These are phyloP conservation scores for Dorcus parallelipipedus DNA, from an alignment of 2,888 invertebrate genomes.

Conservation along the genomic window DNA sequence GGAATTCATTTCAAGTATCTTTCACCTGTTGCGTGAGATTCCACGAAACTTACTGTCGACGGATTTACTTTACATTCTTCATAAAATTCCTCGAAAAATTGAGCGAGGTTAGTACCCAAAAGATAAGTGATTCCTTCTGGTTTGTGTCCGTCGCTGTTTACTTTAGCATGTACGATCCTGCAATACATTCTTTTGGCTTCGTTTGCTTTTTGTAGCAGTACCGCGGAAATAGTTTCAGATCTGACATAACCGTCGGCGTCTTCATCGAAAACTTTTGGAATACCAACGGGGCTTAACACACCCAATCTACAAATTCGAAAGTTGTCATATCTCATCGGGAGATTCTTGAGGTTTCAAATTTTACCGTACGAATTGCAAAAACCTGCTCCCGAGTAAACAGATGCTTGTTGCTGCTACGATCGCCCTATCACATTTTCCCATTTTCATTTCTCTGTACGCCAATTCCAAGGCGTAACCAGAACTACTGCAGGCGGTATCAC, in stretches of 20 bases:
- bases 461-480: too few relatives aligned
- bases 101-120: conserved; percentile 55
- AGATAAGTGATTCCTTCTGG: conserved; percentile 46
- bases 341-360: too few relatives aligned
- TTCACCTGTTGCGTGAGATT: conserved; percentile 57
- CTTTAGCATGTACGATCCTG: conserved; percentile 38
- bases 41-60: conserved; percentile 69
- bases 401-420: too few relatives aligned
- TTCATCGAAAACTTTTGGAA: conserved; percentile 88
- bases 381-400: too few relatives aligned
- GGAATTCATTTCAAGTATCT: conserved; percentile 27
- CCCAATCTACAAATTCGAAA: conserved; percentile 49
- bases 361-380: too few relatives aligned
- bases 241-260: conserved; percentile 78
- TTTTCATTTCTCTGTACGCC: too few relatives aligned
- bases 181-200: conserved; percentile 51
- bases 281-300: conserved; percentile 79
- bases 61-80: conserved; percentile 70
- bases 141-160: conserved; percentile 45
- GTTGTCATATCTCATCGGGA: too few relatives aligned
- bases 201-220: conserved; percentile 66
- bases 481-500: too few relatives aligned
- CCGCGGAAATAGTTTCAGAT: conserved; percentile 73
- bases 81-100: conserved; percentile 62
- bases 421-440: too few relatives aligned